Conservation (phyloP, 2,113 vertebrate genomes). For the Poecilia latipinna region DNA sequence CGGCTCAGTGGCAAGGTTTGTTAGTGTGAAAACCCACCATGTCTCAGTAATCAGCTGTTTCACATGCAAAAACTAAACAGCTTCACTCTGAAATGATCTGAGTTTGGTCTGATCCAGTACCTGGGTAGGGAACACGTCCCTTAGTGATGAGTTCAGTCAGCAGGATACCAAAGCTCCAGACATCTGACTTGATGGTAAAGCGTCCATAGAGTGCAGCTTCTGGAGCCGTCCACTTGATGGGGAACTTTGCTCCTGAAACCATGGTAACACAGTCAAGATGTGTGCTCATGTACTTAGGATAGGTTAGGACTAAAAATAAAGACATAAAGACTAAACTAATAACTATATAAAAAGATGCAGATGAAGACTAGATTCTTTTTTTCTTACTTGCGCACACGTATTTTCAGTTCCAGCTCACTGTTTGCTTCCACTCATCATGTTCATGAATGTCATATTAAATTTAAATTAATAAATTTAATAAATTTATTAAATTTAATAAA, state of each 20-base stretch:
- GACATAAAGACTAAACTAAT: slow-evolving; percentile 43
- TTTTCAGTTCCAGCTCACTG: background rate
- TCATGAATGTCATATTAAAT: no score
- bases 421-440: no score
- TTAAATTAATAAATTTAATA: no score
- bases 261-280: slow-evolving; percentile 60
- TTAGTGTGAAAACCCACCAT: background rate
- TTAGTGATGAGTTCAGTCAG: slow-evolving; percentile 96
- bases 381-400: background rate
- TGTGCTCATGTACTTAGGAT: slow-evolving; percentile 54
- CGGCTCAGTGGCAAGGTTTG: background rate
- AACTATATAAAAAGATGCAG: slow-evolving; percentile 36
- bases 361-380: background rate
- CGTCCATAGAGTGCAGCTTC: slow-evolving; percentile 93
- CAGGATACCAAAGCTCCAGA: slow-evolving; percentile 98
- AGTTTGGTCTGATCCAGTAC: slow-evolving; percentile 67
- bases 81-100: background rate
- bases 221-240: slow-evolving; percentile 98
- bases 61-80: background rate
- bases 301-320: slow-evolving; percentile 60
- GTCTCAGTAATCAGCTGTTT: background rate
- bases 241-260: slow-evolving; percentile 93
- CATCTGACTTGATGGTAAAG: slow-evolving; percentile 98
- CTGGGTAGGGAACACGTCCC: slow-evolving; percentile 98
- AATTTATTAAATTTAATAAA: no score